phyloP scores from a whole-genome alignment of 1,140 invertebrate genomes.

The Zaprionus tsacasi region DNA sequence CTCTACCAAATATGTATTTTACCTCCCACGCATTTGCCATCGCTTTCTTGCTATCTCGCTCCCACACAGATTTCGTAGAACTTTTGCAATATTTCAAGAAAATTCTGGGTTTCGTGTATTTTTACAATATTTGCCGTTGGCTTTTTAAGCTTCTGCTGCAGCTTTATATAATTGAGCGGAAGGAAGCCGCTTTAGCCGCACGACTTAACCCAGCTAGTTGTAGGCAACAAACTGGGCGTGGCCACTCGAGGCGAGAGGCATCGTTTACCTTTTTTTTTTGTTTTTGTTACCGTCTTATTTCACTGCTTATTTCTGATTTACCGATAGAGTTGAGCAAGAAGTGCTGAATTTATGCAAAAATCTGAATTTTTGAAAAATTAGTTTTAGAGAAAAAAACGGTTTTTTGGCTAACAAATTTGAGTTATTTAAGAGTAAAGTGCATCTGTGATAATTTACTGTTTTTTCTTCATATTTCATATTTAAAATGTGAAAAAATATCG shows the following conservation, averaged over 20 bases:
- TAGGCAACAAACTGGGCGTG: constrained; percentile 20
- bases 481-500: no score
- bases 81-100: constrained; percentile 70
- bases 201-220: constrained; percentile 56
- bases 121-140: constrained; percentile 36
- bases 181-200: constrained; percentile 70
- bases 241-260: background rate
- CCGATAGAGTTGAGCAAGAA: background rate
- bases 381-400: no score
- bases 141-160: constrained; percentile 47
- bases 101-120: constrained; percentile 53
- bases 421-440: no score
- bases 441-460: no score
- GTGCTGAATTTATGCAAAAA: background rate
- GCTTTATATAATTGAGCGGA: constrained; percentile 72
- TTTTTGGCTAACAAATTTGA: no score
- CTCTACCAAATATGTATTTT: background rate
- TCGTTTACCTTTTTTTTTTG: constrained; percentile 16
- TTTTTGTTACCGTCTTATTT: background rate
- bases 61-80: constrained; percentile 33
- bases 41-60: background rate
- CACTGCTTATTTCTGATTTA: background rate
- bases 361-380: no score
- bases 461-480: no score
- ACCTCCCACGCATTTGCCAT: background rate